Evolutionary conservation across 2,797 vertebrate genomes (phyloP), one percentile per base, ranked within the genome.

Genomic region (Pseudomugil gertrudae): DNA sequence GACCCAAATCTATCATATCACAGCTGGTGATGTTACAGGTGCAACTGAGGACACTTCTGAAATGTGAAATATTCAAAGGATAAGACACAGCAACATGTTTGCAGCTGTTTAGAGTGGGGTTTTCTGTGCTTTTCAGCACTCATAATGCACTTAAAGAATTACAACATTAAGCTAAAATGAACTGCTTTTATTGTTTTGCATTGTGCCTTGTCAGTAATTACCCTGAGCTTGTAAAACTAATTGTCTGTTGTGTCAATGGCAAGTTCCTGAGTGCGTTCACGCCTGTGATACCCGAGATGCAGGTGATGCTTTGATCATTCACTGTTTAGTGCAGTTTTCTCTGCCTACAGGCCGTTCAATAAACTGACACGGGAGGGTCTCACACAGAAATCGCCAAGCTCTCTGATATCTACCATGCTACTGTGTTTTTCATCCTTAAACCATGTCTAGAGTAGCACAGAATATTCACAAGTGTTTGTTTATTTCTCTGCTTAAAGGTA

Each of bases 401-500:
- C 61, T 63, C 60, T 54, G 40, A 61, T 63, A 72, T 33, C 32
- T 55, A 70, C 66, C 61, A 26, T 33, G 32, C 52, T 57, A 26
- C 15, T 72, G 68, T 68, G 67, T 67, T 79, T 38, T 73, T 68
- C 27, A 50, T 67, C 69, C 53, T 40, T 40, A 76, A 79, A 82
- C 83, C 84, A 78, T 71, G 72, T 84, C 75, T 83, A 45, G 72
- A 64, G 64, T 60, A 24, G 33, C 55, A 23, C 65, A 24, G 72
- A 74, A 77, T 81, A 88, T 87, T 85, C 75, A 78, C 51, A 65
- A 78, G 35, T 63, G 74, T 75, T 86, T 87, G 73, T 87, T 87
- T 84, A 82, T 86, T 74, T 74, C 38, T 78, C 58, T 40, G 63
- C 53, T 80, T 78, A 73, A 61, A 59, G 73, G 71, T 76, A 83